Evolutionary conservation across 2,888 invertebrate species (phyloP).

Genomic region (Heliconius aoede): DNA sequence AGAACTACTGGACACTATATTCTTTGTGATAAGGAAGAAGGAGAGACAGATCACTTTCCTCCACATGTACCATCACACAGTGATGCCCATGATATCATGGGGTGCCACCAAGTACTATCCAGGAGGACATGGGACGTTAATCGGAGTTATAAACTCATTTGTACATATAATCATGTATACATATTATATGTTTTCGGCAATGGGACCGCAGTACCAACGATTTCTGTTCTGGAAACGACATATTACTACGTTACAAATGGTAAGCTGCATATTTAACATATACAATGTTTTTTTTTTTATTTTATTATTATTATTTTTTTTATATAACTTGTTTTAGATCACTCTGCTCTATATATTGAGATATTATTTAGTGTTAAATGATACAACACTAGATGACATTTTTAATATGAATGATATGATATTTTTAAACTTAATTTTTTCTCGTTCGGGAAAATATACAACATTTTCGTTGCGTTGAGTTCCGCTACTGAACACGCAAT

Average conservation of each 20-base stretch:
- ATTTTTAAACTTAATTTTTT: background rate
- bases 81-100: conserved; percentile 98
- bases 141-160: conserved; percentile 95
- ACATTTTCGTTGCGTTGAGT: too few species aligned
- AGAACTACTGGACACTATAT: conserved; percentile 95
- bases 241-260: conserved; percentile 95
- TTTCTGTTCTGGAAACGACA: conserved; percentile 97
- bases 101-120: conserved; percentile 94
- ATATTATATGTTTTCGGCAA: conserved; percentile 94
- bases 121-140: conserved; percentile 95
- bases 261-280: conserved; percentile 64
- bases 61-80: conserved; percentile 96
- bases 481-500: too few species aligned
- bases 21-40: conserved; percentile 96
- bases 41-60: conserved; percentile 94
- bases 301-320: background rate
- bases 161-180: conserved; percentile 98
- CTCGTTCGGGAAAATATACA: too few species aligned
- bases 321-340: too few species aligned
- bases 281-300: background rate
- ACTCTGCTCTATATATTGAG: background rate
- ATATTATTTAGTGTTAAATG: background rate
- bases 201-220: conserved; percentile 93
- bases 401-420: background rate
- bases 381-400: background rate